Evolutionary conservation across 2,113 vertebrate genomes (phyloP), one percentile per base, ranked within the genome.

Genomic region (Sander vitreus): DNA sequence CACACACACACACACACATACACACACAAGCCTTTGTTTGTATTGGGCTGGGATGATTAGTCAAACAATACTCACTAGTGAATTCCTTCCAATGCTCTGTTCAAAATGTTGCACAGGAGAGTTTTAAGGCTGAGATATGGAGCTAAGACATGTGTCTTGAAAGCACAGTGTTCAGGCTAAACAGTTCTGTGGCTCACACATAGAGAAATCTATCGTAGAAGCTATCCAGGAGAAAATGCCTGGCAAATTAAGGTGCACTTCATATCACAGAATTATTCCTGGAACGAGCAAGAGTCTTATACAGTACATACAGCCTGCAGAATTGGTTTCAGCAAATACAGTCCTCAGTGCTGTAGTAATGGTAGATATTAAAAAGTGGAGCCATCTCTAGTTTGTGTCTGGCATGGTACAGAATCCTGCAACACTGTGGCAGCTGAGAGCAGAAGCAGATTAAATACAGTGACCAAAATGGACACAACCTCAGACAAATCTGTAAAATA

Each of bases 1-100:
- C 36, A 80, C 62, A 73, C 71, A 87, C 10, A 65, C 65, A 76
- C 65, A 58, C 19, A 36, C 54, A 58, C 19, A 75, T 54, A 62
- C 72, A 92, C 30, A 79, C 39, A 75, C 55, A 85, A 33, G 64
- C 58, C 15, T 50, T 39, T 54, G 69, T 75, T 59, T 69, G 14
- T 47, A 47, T n/a, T 27, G 55, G 13, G 27, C 19, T 57, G 15
- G 25, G n/a, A 48, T 45, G 55, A n/a, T 13, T 15, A 60, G n/a
- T n/a, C 13, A 13, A 13, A 55, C 39, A 57, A 4, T 36, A 70
- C 33, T 39, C 36, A 57, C n/a, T 5, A 27, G 8, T 15, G 6
- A n/a, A 33, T 69, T 54, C 21, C 68, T 12, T 69, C 2, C 27
- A 13, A 18, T 55, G 33, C 14, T n/a, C 45, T 50, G 25, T 54